These are phyloP conservation scores for Leptinotarsa lineolata DNA, from an alignment of 1,140 invertebrate species.

Conservation along the genomic window DNA sequence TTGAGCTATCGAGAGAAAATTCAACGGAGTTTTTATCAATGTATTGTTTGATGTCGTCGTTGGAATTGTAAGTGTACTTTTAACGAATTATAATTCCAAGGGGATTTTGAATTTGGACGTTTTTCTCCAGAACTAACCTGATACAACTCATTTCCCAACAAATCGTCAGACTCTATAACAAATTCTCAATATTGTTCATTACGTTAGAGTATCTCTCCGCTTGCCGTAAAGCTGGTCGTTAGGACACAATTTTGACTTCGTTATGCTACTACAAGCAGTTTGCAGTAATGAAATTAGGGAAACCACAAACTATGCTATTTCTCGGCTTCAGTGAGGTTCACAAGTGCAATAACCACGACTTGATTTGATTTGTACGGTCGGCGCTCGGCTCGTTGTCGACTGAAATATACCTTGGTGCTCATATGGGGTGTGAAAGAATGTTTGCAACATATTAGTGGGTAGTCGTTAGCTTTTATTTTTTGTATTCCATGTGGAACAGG, in stretches of 20 bases:
- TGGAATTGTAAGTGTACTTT: no score
- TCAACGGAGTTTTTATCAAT: no score
- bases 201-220: background rate
- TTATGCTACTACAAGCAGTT: slow-evolving; percentile 5
- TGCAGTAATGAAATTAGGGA: slow-evolving; percentile 3
- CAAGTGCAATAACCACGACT: background rate
- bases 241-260: slow-evolving; percentile 8
- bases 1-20: no score
- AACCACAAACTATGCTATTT: slow-evolving; percentile 6
- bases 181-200: background rate
- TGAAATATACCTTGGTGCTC: background rate
- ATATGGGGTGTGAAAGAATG: background rate
- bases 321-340: background rate
- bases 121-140: no score
- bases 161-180: background rate
- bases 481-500: no score
- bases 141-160: no score
- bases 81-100: no score
- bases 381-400: background rate
- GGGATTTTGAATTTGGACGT: no score
- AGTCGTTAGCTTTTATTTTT: no score
- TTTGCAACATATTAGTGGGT: no score
- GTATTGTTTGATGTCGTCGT: no score
- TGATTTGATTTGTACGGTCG: background rate
- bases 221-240: background rate